Percentiles rank a stretch among this genome's conserved stretches.
Evolutionary conservation across 2,113 vertebrate genomes (phyloP).

Genomic region (Phylloscopus trochilus): DNA sequence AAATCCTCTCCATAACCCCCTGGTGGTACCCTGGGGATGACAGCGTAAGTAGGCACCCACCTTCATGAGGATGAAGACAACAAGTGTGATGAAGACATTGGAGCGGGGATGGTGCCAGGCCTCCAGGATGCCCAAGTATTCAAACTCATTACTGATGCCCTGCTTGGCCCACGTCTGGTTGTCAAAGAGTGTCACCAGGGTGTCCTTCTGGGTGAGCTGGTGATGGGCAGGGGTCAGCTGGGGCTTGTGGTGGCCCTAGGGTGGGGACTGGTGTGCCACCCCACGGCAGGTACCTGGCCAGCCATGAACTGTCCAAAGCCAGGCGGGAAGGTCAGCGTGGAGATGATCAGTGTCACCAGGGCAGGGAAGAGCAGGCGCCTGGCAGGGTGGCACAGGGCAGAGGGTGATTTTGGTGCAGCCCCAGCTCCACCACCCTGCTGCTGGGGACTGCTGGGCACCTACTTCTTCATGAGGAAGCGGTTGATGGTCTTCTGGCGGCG

Average conservation of each 20-base stretch:
- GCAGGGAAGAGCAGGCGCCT: slow-evolving; percentile 93
- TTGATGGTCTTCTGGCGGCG: slow-evolving; percentile 97
- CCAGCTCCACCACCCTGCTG: neutral
- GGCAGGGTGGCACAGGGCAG: neutral
- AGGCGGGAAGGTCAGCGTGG: slow-evolving; percentile 91
- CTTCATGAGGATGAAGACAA: slow-evolving; percentile 98
- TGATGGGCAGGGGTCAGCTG: neutral
- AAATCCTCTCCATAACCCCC: neutral
- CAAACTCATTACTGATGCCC: slow-evolving; percentile 86
- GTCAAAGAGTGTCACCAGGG: slow-evolving; percentile 91
- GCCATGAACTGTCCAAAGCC: slow-evolving; percentile 99
- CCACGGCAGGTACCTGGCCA: slow-evolving; percentile 77
- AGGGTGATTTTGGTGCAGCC: neutral
- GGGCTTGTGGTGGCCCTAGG: neutral
- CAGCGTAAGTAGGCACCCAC: slow-evolving; percentile 55
- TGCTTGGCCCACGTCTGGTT: slow-evolving; percentile 94
- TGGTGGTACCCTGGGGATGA: neutral
- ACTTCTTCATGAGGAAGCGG: slow-evolving; percentile 99
- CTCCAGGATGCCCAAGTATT: slow-evolving; percentile 81
- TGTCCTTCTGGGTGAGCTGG: slow-evolving; percentile 96
- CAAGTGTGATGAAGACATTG: slow-evolving; percentile 91
- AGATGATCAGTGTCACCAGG: slow-evolving; percentile 89
- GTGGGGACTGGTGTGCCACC: neutral
- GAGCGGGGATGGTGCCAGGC: slow-evolving; percentile 90
- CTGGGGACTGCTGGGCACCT: slow-evolving; percentile 15